phyloP scores from a whole-genome alignment of 53 echinoderm and acorn worm genomes.

The Hippasteria phrygiana region DNA sequence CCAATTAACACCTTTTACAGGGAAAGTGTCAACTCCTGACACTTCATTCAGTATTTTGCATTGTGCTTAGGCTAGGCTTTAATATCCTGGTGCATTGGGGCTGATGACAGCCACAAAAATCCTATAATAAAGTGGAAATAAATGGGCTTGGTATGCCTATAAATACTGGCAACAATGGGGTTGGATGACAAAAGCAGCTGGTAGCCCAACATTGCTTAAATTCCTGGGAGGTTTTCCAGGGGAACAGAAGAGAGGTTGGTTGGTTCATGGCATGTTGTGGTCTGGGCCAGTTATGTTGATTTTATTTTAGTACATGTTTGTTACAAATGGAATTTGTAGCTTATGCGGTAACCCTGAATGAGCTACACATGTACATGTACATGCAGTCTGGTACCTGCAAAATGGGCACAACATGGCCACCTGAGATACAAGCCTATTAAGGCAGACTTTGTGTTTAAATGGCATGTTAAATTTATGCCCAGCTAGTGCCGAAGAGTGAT shows the following conservation, averaged over 20 bases:
- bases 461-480: no score
- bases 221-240: constrained; percentile 5
- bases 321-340: not conserved
- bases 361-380: not conserved
- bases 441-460: no score
- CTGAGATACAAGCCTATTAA: no score
- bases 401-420: no score
- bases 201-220: constrained; percentile 17
- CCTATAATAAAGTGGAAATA: not conserved
- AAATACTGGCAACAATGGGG: constrained; percentile 1
- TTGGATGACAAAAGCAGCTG: constrained; percentile 2
- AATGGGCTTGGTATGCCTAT: constrained; percentile 27
- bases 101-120: not conserved
- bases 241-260: not conserved
- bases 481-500: no score
- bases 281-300: not conserved
- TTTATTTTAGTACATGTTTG: not conserved
- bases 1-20: no score
- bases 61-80: no score
- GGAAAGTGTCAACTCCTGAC: no score
- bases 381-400: no score
- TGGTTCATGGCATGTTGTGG: not conserved
- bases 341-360: not conserved
- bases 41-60: no score
- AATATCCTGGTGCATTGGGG: not conserved